Base-by-base conservation (phyloP, 2,797 vertebrate genomes). In the Botia almorhae region DNA sequence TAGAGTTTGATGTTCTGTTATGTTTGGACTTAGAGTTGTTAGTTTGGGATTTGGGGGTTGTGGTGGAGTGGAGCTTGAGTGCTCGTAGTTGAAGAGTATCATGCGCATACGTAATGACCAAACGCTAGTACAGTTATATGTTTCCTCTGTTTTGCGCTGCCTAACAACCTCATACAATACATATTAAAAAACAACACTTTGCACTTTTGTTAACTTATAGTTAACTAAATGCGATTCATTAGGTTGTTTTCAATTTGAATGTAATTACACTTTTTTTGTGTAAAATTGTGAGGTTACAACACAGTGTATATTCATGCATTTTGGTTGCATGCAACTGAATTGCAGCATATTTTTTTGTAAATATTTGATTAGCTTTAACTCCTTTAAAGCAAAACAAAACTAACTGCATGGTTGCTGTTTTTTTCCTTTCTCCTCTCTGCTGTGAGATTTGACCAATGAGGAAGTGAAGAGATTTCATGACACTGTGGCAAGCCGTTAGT, bases 401-500 rank as follows among this genome's bases (percentile, higher is more conserved):
- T 51, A 3, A 55, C 51, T 55, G 6, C 43, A n/a, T 7, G 6
- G 17, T 55, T 55, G 51, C 51, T n/a, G 16, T 55, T 55, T 23
- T 10, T 21, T 19, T 8, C 16, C n/a, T 19, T 56, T 26, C 56
- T 26, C 11, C 21, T 11, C 55, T 5, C 2, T 60, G 7, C 21
- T 60, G 12, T 60, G 12, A 26, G 21, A 26, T 21, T 21, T 55
- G 51, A 55, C 17, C 55, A 58, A 23, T 60, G 19, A 4, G 21
- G 5, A 60, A 60, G 14, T 58, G 11, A 10, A 14, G 21, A 3
- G 58, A 26, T 26, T 60, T 14, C 21, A 14, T 26, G 23, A 60
- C 14, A 17, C 7, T 64, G 77, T 82, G 79, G 74, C 79, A 81
- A 68, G 73, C 46, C 46, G 13, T 70, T 73, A 50, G 51, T 65